Conservation (phyloP, 2,113 vertebrate species). For the Colinus virginianus region DNA sequence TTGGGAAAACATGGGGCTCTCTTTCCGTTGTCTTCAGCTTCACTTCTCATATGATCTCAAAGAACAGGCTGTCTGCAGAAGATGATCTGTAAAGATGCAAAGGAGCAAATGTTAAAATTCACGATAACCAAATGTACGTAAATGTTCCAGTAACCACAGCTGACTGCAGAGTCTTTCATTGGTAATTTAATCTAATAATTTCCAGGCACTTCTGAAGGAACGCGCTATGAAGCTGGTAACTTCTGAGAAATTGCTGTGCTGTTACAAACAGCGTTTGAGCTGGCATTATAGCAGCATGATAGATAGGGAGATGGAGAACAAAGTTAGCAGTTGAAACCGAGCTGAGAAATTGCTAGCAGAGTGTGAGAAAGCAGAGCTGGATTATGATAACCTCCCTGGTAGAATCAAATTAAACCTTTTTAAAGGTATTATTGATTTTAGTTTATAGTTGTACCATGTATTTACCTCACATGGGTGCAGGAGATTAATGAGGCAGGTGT, state of each 20-base stretch:
- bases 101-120: constrained; percentile 24
- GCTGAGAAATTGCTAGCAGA: constrained; percentile 39
- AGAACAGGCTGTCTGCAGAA: constrained; percentile 16
- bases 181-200: constrained; percentile 83
- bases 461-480: constrained; percentile 52
- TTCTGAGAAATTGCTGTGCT: constrained; percentile 71
- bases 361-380: constrained; percentile 39
- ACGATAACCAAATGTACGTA: constrained; percentile 21
- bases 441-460: constrained; percentile 38
- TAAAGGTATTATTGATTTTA: constrained; percentile 61
- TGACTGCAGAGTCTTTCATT: constrained; percentile 72
- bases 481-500: constrained; percentile 41
- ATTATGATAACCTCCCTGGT: constrained; percentile 65
- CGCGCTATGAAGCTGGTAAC: constrained; percentile 58
- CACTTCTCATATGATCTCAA: not conserved
- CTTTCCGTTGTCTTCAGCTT: not conserved
- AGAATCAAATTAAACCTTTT: constrained; percentile 66
- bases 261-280: constrained; percentile 65
- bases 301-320: constrained; percentile 52
- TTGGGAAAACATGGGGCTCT: not conserved
- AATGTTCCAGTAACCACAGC: constrained; percentile 56
- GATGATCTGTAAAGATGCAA: not conserved
- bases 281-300: constrained; percentile 73
- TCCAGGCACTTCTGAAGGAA: constrained; percentile 69
- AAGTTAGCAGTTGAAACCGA: constrained; percentile 59